Percentiles rank a stretch among this genome's conserved stretches.
phyloP scores from a whole-genome alignment of 2,797 vertebrate species.

The Hydrophis major region DNA sequence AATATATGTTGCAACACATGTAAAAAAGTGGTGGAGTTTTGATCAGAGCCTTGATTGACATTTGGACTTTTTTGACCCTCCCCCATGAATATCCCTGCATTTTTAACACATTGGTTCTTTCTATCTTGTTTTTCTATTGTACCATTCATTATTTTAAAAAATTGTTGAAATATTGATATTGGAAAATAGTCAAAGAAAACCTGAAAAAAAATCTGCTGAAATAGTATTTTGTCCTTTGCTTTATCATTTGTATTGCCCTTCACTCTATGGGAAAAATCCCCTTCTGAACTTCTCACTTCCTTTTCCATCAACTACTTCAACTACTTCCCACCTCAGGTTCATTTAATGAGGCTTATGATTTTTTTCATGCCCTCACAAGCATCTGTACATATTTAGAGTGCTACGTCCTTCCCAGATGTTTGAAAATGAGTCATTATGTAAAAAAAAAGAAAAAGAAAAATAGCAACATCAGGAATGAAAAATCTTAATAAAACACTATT shows the following conservation, averaged over 20 bases:
- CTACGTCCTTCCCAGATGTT: not conserved
- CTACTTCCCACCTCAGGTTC: constrained; percentile 50
- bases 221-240: constrained; percentile 50
- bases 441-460: not conserved
- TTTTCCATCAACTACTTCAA: constrained; percentile 56
- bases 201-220: not conserved
- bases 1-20: not conserved
- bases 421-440: not conserved
- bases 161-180: not conserved
- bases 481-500: not conserved
- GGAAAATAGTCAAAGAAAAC: not conserved
- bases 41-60: not conserved
- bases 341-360: constrained; percentile 46
- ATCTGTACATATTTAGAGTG: constrained; percentile 40
- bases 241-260: constrained; percentile 52
- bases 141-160: not conserved
- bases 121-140: not conserved
- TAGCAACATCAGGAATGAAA: not conserved
- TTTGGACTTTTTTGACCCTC: not conserved
- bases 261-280: constrained; percentile 27
- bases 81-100: not conserved
- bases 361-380: constrained; percentile 47
- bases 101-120: not conserved
- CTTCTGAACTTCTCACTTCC: constrained; percentile 47
- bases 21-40: not conserved